These are phyloP conservation scores for Macrotrachela quadricornifera DNA, from an alignment of 1,140 invertebrate species.

Conservation along the genomic window DNA sequence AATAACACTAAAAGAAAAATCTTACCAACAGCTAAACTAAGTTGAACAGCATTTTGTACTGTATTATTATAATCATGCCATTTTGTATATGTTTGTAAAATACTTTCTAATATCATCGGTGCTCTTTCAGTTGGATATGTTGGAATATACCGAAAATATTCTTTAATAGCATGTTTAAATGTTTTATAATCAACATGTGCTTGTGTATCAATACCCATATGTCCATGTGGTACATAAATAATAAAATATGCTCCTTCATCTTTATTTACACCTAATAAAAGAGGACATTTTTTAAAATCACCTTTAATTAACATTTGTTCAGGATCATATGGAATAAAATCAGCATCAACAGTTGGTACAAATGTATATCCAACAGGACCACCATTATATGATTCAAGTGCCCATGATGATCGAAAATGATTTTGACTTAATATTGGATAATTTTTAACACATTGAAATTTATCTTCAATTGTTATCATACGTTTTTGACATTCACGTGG, in stretches of 20 bases:
- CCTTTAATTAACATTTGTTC: slow-evolving; percentile 29
- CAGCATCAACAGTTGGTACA: not conserved
- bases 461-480: too few species aligned
- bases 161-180: slow-evolving; percentile 21
- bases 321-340: not conserved
- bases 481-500: too few species aligned
- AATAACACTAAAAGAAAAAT: too few species aligned
- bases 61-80: slow-evolving; percentile 30
- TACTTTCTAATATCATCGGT: slow-evolving; percentile 28
- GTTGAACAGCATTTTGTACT: too few species aligned
- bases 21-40: too few species aligned
- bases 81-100: slow-evolving; percentile 28
- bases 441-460: too few species aligned
- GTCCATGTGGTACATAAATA: slow-evolving; percentile 3
- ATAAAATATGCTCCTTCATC: slow-evolving; percentile 48
- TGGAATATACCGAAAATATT: slow-evolving; percentile 61
- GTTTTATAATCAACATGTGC: slow-evolving; percentile 16
- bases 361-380: not conserved
- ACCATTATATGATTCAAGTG: too few species aligned
- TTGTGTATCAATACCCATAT: slow-evolving; percentile 15
- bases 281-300: slow-evolving; percentile 77
- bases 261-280: slow-evolving; percentile 70
- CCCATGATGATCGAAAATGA: too few species aligned
- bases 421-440: too few species aligned
- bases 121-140: slow-evolving; percentile 7